Evolutionary conservation across 2,888 invertebrate genomes (phyloP).

Genomic region (Erynnis tages): DNA sequence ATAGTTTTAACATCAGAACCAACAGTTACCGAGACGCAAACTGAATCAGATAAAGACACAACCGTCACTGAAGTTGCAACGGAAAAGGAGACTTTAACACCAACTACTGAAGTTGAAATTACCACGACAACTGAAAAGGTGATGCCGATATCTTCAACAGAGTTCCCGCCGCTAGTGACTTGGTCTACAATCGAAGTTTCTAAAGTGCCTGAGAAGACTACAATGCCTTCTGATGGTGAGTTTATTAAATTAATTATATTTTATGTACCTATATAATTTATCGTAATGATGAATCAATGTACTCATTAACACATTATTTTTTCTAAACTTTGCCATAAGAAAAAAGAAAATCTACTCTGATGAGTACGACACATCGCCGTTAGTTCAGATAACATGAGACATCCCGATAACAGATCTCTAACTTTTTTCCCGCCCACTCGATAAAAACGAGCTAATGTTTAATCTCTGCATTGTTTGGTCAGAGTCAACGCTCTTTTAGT

Average conservation of each 20-base stretch:
- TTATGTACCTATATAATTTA: not conserved
- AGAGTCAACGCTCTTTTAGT: conserved; percentile 2
- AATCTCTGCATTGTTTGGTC: not conserved
- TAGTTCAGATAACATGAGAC: not conserved
- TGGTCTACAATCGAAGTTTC: conserved; percentile 74
- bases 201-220: conserved; percentile 44
- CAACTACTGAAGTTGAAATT: conserved; percentile 45
- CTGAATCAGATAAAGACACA: conserved; percentile 30
- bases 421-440: conserved; percentile 5
- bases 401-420: not conserved
- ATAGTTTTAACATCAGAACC: conserved; percentile 11
- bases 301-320: no score
- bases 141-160: conserved; percentile 45
- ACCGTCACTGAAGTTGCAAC: conserved; percentile 30
- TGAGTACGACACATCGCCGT: conserved; percentile 3
- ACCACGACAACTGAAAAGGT: conserved; percentile 31
- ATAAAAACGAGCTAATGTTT: not conserved
- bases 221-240: conserved; percentile 20
- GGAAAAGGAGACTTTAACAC: conserved; percentile 47
- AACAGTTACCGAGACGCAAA: conserved; percentile 9
- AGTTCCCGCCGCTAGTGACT: conserved; percentile 70
- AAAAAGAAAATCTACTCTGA: no score
- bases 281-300: no score
- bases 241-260: not conserved
- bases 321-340: no score